Evolutionary conservation across 2,888 invertebrate species (phyloP).

Genomic region (Agonopterix alstromeriana): DNA sequence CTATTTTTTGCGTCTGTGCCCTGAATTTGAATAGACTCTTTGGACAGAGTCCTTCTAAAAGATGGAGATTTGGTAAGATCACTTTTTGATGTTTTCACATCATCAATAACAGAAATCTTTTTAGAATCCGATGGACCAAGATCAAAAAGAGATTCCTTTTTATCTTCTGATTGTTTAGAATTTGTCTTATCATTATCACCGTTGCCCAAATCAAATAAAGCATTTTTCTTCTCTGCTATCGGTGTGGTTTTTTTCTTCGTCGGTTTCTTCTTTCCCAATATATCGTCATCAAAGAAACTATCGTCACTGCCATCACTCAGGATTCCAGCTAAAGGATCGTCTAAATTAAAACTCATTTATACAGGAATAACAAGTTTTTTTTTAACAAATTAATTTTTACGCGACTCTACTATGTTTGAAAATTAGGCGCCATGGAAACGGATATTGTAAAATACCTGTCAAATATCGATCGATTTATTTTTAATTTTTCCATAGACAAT

Average conservation of each 20-base stretch:
- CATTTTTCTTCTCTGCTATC: slow-evolving; percentile 48
- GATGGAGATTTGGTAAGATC: slow-evolving; percentile 31
- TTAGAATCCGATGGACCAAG: slow-evolving; percentile 28
- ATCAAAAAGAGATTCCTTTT: slow-evolving; percentile 34
- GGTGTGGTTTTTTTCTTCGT: slow-evolving; percentile 43
- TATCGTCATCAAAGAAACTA: slow-evolving; percentile 82
- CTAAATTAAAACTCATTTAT: slow-evolving; percentile 74
- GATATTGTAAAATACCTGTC: slow-evolving; percentile 10
- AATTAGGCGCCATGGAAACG: slow-evolving; percentile 53
- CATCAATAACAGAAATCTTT: slow-evolving; percentile 24
- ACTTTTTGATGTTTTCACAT: slow-evolving; percentile 32
- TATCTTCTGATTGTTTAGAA: slow-evolving; percentile 20
- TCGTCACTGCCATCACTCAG: slow-evolving; percentile 83
- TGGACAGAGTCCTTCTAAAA: slow-evolving; percentile 37
- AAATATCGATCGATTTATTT: neutral
- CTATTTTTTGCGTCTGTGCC: slow-evolving; percentile 21
- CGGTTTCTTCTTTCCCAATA: slow-evolving; percentile 60
- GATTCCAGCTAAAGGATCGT: slow-evolving; percentile 80
- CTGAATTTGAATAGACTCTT: slow-evolving; percentile 40
- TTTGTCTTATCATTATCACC: slow-evolving; percentile 21
- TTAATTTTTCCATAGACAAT: too few species aligned
- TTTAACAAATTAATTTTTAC: neutral
- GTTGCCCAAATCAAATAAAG: slow-evolving; percentile 54
- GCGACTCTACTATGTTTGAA: slow-evolving; percentile 29
- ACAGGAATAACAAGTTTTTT: slow-evolving; percentile 6